Evolutionary conservation across 2,113 vertebrate species (phyloP).

Genomic region (Apteryx owenii): DNA sequence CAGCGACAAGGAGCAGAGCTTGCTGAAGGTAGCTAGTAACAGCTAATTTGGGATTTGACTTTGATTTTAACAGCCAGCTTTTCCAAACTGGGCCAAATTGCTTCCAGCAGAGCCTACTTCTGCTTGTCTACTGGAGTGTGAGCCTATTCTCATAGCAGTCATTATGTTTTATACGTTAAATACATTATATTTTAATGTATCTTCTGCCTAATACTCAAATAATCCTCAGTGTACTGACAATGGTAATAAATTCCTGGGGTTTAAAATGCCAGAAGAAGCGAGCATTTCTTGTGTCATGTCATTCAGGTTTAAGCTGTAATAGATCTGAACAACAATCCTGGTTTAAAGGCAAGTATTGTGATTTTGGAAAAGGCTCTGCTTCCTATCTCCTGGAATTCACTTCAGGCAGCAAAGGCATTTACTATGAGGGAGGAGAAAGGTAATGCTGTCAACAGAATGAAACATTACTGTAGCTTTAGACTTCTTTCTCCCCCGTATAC

Average conservation of each 20-base stretch:
- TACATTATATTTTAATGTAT: slow-evolving; percentile 44
- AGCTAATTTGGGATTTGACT: slow-evolving; percentile 27
- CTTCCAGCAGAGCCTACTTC: slow-evolving; percentile 42
- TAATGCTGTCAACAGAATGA: neutral
- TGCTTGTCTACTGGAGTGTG: slow-evolving; percentile 4
- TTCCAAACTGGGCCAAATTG: slow-evolving; percentile 47
- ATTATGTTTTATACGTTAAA: slow-evolving; percentile 21
- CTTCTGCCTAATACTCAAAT: slow-evolving; percentile 44
- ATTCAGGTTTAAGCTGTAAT: neutral
- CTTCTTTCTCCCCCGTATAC: neutral
- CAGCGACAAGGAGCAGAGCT: neutral
- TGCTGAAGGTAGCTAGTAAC: neutral
- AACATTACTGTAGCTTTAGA: neutral
- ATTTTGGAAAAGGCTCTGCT: neutral
- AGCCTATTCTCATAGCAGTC: slow-evolving; percentile 34
- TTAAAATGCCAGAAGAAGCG: neutral
- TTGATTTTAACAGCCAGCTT: slow-evolving; percentile 5
- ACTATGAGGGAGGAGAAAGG: neutral
- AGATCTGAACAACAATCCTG: neutral
- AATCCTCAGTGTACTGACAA: slow-evolving; percentile 14
- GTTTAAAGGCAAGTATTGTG: neutral
- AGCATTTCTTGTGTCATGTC: neutral
- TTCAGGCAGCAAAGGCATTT: neutral
- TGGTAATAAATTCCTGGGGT: neutral
- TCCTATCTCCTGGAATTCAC: neutral